Conservation (phyloP, 2,888 invertebrate genomes). For the Eulithis testata region DNA sequence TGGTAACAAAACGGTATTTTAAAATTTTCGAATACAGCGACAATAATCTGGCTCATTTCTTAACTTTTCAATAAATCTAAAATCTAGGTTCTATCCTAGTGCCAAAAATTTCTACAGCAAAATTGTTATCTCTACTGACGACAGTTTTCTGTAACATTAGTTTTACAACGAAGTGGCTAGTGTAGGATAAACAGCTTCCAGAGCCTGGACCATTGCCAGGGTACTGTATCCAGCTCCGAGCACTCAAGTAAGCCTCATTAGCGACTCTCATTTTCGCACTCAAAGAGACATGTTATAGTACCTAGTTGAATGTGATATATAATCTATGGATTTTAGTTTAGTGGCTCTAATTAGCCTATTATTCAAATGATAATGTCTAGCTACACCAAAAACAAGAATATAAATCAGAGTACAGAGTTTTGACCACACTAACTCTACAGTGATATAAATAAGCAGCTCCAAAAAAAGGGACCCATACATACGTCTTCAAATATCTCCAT, state of each 20-base stretch:
- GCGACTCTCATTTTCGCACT: slow-evolving; percentile 15
- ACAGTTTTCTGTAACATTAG: slow-evolving; percentile 21
- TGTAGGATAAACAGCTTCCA: slow-evolving; percentile 1
- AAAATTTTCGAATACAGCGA: background rate
- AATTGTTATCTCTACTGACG: background rate
- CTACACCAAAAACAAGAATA: too few relatives aligned
- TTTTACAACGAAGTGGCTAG: slow-evolving; percentile 11
- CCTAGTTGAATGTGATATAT: background rate
- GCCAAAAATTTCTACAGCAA: slow-evolving; percentile 18
- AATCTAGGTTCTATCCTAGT: background rate
- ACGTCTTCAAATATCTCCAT: too few relatives aligned
- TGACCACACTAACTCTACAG: too few relatives aligned
- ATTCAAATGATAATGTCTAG: background rate
- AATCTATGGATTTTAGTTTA: background rate
- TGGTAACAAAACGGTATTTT: too few relatives aligned
- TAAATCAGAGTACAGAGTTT: too few relatives aligned
- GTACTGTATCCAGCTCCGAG: background rate
- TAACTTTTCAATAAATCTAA: background rate
- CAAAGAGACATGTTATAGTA: background rate
- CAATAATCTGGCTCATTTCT: slow-evolving; percentile 1
- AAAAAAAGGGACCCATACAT: too few relatives aligned
- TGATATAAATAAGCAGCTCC: too few relatives aligned
- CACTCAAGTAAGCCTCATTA: slow-evolving; percentile 18
- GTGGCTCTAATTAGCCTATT: background rate
- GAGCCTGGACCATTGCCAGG: slow-evolving; percentile 17